These are phyloP conservation scores for Paragorgia papillata DNA, from an alignment of 92 coral and sea anemone species.

Conservation along the genomic window DNA sequence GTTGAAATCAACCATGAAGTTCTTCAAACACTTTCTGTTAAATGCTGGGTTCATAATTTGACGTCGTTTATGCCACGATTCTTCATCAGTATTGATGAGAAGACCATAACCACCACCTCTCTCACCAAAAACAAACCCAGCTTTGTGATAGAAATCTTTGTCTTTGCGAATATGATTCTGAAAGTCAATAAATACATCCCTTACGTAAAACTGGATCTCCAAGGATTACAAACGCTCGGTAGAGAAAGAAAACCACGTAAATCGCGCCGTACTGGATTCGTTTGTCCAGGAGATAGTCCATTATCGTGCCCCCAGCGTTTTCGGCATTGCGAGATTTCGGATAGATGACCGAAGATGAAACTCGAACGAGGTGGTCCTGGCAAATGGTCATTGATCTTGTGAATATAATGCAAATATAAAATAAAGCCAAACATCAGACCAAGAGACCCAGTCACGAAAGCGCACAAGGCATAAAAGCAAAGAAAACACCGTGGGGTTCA, in stretches of 20 bases:
- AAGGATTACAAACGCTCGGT: slow-evolving; percentile 48
- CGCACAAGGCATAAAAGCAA: background rate
- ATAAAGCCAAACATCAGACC: background rate
- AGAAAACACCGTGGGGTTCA: background rate
- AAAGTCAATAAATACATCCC: slow-evolving; percentile 6
- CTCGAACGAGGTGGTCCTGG: slow-evolving; percentile 75
- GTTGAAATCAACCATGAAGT: slow-evolving; percentile 76
- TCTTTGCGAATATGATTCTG: background rate
- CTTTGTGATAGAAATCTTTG: slow-evolving; percentile 17
- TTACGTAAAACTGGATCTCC: slow-evolving; percentile 41
- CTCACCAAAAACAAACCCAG: slow-evolving; percentile 53
- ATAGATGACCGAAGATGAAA: slow-evolving; percentile 66
- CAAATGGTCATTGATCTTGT: slow-evolving; percentile 58
- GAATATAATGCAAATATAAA: slow-evolving; percentile 44
- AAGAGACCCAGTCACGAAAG: background rate
- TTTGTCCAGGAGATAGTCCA: slow-evolving; percentile 40
- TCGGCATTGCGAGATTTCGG: slow-evolving; percentile 42
- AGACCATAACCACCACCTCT: slow-evolving; percentile 61
- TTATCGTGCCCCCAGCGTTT: slow-evolving; percentile 25
- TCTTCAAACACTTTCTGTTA: slow-evolving; percentile 72
- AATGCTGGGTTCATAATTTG: slow-evolving; percentile 81
- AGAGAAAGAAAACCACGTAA: slow-evolving; percentile 52
- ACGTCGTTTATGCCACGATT: slow-evolving; percentile 71
- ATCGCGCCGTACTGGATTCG: slow-evolving; percentile 62
- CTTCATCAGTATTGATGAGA: slow-evolving; percentile 58